Percentiles rank a stretch among this genome's conserved stretches.
phyloP scores from a whole-genome alignment of 2,797 vertebrate genomes.

The Hydrocynus forskahlii region DNA sequence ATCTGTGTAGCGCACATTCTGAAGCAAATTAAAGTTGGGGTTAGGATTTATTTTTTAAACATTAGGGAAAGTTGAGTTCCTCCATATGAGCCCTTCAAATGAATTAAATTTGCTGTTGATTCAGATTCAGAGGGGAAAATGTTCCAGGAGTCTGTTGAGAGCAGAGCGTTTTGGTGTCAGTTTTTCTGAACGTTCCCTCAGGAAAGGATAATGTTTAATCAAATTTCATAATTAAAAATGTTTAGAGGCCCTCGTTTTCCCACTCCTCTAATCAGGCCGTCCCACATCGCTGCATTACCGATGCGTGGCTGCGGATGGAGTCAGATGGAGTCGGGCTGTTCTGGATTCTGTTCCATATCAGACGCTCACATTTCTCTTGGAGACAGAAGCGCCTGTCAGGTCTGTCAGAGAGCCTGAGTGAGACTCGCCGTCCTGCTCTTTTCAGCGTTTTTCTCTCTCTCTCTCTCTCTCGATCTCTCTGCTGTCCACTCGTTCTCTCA shows the following conservation, averaged over 20 bases:
- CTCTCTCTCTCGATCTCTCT: too few species aligned
- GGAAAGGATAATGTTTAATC: neutral
- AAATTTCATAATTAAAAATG: neutral
- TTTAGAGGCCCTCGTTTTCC: neutral
- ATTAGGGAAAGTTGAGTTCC: too few species aligned
- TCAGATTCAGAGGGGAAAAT: too few species aligned
- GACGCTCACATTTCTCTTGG: neutral
- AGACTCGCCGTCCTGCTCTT: constrained; percentile 18
- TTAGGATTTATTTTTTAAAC: too few species aligned
- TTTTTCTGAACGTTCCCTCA: neutral
- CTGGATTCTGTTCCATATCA: neutral
- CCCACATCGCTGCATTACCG: neutral
- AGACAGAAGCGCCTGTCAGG: neutral
- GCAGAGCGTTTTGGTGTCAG: too few species aligned
- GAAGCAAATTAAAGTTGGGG: too few species aligned
- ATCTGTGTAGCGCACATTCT: too few species aligned
- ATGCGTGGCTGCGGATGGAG: neutral
- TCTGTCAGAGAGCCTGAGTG: constrained; percentile 32
- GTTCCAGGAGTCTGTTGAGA: too few species aligned
- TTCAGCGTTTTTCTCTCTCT: constrained; percentile 15
- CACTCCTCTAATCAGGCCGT: neutral
- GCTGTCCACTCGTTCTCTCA: too few species aligned
- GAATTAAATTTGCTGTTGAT: too few species aligned
- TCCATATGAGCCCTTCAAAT: too few species aligned
- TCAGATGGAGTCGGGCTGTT: neutral